Evolutionary conservation across 2,888 invertebrate genomes (phyloP).

Genomic region (Nematopogon swammerdamellus): DNA sequence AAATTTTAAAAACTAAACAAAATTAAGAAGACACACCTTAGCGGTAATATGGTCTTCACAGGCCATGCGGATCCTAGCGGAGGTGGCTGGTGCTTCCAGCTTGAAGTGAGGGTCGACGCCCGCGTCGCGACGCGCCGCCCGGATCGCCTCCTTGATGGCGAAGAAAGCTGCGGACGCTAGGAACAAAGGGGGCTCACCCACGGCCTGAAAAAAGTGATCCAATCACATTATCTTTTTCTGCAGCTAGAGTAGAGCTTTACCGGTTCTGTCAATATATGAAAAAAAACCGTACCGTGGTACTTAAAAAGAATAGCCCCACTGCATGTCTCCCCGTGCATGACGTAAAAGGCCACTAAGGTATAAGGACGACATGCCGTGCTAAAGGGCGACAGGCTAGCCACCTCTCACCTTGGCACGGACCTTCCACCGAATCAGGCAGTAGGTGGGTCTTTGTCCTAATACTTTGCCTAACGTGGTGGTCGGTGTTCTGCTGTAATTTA

Average conservation of each 20-base stretch:
- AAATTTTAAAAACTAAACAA: too few relatives aligned
- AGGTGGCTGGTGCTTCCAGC: conserved; percentile 82
- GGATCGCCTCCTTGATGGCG: conserved; percentile 86
- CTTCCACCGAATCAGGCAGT: too few relatives aligned
- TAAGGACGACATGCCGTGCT: too few relatives aligned
- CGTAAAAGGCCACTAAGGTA: too few relatives aligned
- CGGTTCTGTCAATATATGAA: background rate
- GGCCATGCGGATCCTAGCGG: conserved; percentile 85
- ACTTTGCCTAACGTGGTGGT: too few relatives aligned
- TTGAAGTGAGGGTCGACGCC: conserved; percentile 59
- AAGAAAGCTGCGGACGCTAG: conserved; percentile 85
- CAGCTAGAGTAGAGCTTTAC: background rate
- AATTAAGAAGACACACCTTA: too few relatives aligned
- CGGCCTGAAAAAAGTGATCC: conserved; percentile 82
- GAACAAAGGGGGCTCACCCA: conserved; percentile 94
- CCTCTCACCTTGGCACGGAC: too few relatives aligned
- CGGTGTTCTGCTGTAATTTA: too few relatives aligned
- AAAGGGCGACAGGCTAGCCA: too few relatives aligned
- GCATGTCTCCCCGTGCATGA: too few relatives aligned
- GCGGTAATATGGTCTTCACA: conserved; percentile 80
- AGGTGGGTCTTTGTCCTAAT: too few relatives aligned
- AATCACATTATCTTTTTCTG: background rate
- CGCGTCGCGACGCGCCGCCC: conserved; percentile 70
- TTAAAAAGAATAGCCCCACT: too few relatives aligned
- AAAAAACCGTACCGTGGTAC: background rate